A percentile compares a stretch with the other conserved stretches of the same genome.
phyloP scores from a whole-genome alignment of 2,113 vertebrate genomes.

The Tricholaema leucomelas region DNA sequence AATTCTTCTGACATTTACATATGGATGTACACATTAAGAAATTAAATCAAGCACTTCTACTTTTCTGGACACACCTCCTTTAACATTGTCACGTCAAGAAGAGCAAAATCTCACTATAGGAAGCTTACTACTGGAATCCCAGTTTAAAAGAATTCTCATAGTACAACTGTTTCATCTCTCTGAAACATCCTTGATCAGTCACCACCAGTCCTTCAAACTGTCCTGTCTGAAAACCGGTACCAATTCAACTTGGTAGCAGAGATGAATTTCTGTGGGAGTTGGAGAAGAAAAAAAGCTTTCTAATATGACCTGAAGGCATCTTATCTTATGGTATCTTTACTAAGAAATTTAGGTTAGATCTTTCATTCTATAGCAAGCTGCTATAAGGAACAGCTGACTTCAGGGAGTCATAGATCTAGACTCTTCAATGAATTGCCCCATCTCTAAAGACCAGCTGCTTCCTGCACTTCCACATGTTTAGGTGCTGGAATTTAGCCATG shows the following conservation, averaged over 20 bases:
- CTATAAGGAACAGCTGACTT: background rate
- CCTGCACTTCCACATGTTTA: background rate
- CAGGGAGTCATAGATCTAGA: background rate
- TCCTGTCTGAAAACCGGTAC: background rate
- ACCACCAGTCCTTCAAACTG: background rate
- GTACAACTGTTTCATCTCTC: background rate
- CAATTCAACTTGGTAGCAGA: background rate
- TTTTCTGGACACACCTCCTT: background rate
- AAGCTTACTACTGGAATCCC: background rate
- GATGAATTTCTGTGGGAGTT: background rate
- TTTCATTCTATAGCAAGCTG: background rate
- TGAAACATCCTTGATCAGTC: background rate
- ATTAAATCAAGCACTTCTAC: conserved; percentile 13
- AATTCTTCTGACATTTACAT: conserved; percentile 38
- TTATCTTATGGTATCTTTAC: background rate
- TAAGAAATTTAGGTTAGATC: background rate
- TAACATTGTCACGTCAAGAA: background rate
- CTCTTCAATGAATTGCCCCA: background rate
- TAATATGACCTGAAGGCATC: background rate
- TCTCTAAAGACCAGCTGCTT: background rate
- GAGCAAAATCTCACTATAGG: background rate
- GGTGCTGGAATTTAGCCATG: background rate
- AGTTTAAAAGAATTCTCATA: background rate
- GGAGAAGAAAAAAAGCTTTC: background rate
- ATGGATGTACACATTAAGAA: background rate